Conservation (phyloP, 2,113 vertebrate species). For the Mugil cephalus region DNA sequence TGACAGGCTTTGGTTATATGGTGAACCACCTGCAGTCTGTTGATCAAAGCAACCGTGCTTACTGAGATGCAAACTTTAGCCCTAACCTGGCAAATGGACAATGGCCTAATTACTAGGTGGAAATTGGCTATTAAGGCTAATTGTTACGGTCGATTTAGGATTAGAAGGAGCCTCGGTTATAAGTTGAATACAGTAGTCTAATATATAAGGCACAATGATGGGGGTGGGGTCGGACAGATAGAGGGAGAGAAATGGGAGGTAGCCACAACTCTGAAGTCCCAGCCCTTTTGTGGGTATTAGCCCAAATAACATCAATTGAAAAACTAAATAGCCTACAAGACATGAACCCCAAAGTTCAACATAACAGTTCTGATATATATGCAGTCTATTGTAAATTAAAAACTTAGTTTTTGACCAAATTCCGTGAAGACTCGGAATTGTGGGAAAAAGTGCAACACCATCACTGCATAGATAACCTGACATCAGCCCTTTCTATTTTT, state of each 20-base stretch:
- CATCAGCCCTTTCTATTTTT: slow-evolving; percentile 78
- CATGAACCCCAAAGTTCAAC: too few species aligned
- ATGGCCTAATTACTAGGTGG: slow-evolving; percentile 53
- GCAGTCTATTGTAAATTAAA: too few species aligned
- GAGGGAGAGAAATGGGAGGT: too few species aligned
- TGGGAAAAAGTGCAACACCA: slow-evolving; percentile 40
- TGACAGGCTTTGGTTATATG: background rate
- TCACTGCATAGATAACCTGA: slow-evolving; percentile 72
- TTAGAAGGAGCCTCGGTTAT: background rate
- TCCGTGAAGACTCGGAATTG: background rate
- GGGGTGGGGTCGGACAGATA: background rate
- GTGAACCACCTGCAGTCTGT: slow-evolving; percentile 32
- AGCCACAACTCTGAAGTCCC: too few species aligned
- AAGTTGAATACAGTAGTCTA: slow-evolving; percentile 30
- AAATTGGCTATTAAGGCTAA: slow-evolving; percentile 44
- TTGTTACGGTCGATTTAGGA: slow-evolving; percentile 26
- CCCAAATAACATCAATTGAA: background rate
- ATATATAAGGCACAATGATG: slow-evolving; percentile 14
- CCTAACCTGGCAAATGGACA: slow-evolving; percentile 43
- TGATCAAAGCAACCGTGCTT: slow-evolving; percentile 51
- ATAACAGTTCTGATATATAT: too few species aligned
- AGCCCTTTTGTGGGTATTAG: too few species aligned
- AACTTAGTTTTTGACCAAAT: too few species aligned
- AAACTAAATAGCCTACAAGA: too few species aligned
- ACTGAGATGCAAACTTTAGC: slow-evolving; percentile 39